Evolutionary conservation across 2,113 vertebrate genomes (phyloP).

Genomic region (Dryoscopus gambensis): DNA sequence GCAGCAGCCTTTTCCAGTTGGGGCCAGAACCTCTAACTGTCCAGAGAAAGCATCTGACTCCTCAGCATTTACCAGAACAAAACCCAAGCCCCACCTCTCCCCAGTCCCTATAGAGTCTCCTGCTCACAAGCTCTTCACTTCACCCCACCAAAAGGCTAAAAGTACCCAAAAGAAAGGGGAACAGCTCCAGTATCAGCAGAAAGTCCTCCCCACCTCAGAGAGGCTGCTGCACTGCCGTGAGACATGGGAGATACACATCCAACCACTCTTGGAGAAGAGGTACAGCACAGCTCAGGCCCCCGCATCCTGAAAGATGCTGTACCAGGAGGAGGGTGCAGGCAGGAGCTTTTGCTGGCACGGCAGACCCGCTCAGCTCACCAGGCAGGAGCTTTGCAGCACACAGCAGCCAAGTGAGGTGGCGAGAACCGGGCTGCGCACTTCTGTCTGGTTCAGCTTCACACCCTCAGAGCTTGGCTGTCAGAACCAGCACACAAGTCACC

Average conservation of each 20-base stretch:
- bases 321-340: neutral
- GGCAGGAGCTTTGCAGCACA: neutral
- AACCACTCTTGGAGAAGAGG: neutral
- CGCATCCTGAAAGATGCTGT: neutral
- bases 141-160: neutral
- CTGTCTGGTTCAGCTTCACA: neutral
- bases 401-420: rapidly evolving
- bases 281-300: neutral
- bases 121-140: neutral
- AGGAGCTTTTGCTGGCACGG: neutral
- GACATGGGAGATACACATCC: rapidly evolving
- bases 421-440: neutral
- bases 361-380: neutral
- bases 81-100: neutral
- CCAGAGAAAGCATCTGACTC: neutral
- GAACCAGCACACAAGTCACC: neutral
- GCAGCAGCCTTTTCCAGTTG: neutral
- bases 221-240: neutral
- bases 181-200: neutral
- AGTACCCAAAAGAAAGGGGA: neutral
- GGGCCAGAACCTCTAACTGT: neutral
- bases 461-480: neutral
- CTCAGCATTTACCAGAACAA: neutral
- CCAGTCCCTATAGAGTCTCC: neutral
- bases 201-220: neutral